Base-by-base conservation (phyloP, 1,140 invertebrate species). In the Aphelenchoides fujianensis region DNA sequence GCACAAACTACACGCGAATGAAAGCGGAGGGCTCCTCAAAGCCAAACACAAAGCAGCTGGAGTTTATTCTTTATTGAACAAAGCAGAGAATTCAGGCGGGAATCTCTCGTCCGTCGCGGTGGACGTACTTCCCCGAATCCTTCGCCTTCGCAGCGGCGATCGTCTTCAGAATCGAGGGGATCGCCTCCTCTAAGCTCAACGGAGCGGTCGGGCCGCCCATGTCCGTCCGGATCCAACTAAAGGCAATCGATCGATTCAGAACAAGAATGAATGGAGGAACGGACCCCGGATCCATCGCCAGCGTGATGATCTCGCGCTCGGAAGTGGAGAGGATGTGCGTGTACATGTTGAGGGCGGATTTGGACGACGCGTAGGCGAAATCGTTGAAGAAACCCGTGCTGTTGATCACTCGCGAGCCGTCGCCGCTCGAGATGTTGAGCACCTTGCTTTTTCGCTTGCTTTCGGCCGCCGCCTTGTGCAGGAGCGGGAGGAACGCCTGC, bases 101-200 rank as follows among this genome's bases (percentile, higher is more conserved):
- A 37, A 66, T n/a, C 9, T 66, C 63, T 31, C 53, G 28, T 31
- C 63, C 63, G 31, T 66, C 31, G 12, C 16, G 34, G 32, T 66
- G 12, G 53, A 66, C 31, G 36, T 23, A 66, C 31, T 37, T 66
- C 3, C 63, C 63, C 3, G 27, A 1, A 9, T 16, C 12, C 12
- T 30, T 48, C n/a, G n/a, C 16, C 32, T 34, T 66, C 2, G 63
- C 63, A 19, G 16, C 23, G 1, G 63, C 16, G 1, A 36, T 35
- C 1, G 63, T 66, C 12, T 36, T 37, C 36, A 66, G 32, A 35
- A 66, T 30, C 1, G 27, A 16, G 16, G 27, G 12, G 32, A 37
- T 35, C 27, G 63, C 16, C 23, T 66, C 63, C n/a, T 66, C 63
- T 23, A 36, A 19, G n/a, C 36, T 66, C 63, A 66, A 66, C 53